Evolutionary conservation across 2,113 vertebrate species (phyloP), one percentile per base, ranked within the genome.

Genomic region (Boleophthalmus pectinirostris): DNA sequence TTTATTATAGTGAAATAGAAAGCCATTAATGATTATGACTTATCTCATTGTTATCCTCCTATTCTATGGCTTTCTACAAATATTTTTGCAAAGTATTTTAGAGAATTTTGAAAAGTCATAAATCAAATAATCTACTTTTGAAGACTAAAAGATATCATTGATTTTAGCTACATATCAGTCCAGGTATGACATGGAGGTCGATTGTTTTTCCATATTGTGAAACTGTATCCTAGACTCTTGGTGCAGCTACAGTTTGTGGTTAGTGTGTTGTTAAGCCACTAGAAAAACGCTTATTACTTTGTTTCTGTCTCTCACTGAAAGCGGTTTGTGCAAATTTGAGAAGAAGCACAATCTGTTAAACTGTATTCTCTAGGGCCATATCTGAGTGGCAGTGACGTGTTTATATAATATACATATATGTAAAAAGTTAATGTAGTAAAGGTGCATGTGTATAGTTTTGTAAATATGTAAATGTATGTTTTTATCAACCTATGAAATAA

Each of bases 391-490:
- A 72, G 58, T 68, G 80, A 51, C 8, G 69, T 73, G 67, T 63
- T 65, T 85, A 73, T 72, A 82, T 69, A 82, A 78, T 83, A 85
- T 86, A 87, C 71, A 87, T 78, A 79, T 80, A 81, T 87, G 77
- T 88, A 88, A 83, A 87, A 80, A 78, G 82, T 29, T 81, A 68
- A 65, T 88, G 83, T 91, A 86, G 90, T 90, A 83, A 79, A 85
- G 80, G 87, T 91, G 86, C 87, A 90, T 88, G 88, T 92, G 88
- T 91, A 92, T 87, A 93, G 78, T 90, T 91, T 77, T 94, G 92
- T 92, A 92, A 83, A 90, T 92, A 89, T 92, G 91, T 92, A 92
- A 87, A 91, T 91, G 81, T 89, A 69, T 90, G 91, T 94, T 92
- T 92, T 93, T 93, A 93, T 88, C 76, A 46, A 89, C 90, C 88